These are phyloP conservation scores for Chaenodraco wilsoni DNA, from an alignment of 2,797 vertebrate species.

Conservation along the genomic window DNA sequence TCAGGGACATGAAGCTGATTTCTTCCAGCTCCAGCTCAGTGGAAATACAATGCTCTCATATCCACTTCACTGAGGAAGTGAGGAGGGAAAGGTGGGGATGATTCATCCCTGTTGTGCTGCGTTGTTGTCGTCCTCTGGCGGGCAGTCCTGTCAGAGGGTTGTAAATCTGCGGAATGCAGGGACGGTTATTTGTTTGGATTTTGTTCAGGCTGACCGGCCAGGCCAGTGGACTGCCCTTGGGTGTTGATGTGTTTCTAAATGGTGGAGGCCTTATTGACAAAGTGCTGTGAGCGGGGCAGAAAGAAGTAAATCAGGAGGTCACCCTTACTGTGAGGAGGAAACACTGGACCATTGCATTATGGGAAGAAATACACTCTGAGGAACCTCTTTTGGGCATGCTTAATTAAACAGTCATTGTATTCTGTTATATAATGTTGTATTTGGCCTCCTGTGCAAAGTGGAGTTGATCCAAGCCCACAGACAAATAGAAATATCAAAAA, in stretches of 20 bases:
- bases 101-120: slow-evolving; percentile 52
- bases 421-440: slow-evolving; percentile 1
- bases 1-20: slow-evolving; percentile 11
- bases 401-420: slow-evolving; percentile 22
- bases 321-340: slow-evolving; percentile 48
- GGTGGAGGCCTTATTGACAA: slow-evolving; percentile 67
- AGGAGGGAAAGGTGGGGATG: slow-evolving; percentile 33
- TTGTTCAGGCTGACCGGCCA: slow-evolving; percentile 62
- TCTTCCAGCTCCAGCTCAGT: slow-evolving; percentile 9
- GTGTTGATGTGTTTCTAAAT: slow-evolving; percentile 65
- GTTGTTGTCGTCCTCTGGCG: slow-evolving; percentile 58
- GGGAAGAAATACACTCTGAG: slow-evolving; percentile 6
- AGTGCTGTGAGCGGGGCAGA: slow-evolving; percentile 67
- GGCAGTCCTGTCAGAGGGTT: slow-evolving; percentile 57
- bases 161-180: slow-evolving; percentile 69
- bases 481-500: slow-evolving; percentile 40
- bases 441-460: slow-evolving; percentile 29
- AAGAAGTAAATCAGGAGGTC: slow-evolving; percentile 79
- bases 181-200: slow-evolving; percentile 75
- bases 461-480: slow-evolving; percentile 32
- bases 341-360: slow-evolving; percentile 6
- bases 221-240: slow-evolving; percentile 62
- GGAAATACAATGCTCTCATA: slow-evolving; percentile 35
- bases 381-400: slow-evolving; percentile 23
- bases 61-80: slow-evolving; percentile 33